phyloP scores from a whole-genome alignment of 2,113 vertebrate species.

The Nipponia nippon region DNA sequence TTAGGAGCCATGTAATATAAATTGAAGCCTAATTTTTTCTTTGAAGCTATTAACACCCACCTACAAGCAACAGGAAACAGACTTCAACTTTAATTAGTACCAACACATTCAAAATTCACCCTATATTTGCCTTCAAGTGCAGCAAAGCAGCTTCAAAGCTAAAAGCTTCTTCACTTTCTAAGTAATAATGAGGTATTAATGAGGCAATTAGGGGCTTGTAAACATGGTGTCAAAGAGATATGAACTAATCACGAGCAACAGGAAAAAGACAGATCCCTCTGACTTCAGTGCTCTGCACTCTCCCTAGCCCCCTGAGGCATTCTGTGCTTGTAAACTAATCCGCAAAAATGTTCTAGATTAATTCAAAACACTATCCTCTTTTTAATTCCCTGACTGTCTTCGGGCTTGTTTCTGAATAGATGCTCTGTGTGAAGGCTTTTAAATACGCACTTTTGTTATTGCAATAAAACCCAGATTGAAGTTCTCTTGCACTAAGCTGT shows the following conservation, averaged over 20 bases:
- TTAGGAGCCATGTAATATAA: background rate
- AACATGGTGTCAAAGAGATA: constrained; percentile 71
- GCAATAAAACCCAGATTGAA: constrained; percentile 61
- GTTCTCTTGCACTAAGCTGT: constrained; percentile 35
- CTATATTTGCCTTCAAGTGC: constrained; percentile 63
- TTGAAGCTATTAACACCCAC: constrained; percentile 65
- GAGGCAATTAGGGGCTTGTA: constrained; percentile 72
- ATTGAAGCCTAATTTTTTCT: constrained; percentile 46
- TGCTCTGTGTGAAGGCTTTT: constrained; percentile 62
- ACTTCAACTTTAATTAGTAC: constrained; percentile 70
- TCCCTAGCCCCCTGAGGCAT: constrained; percentile 48
- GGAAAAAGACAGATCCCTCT: constrained; percentile 66
- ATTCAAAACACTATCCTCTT: constrained; percentile 66
- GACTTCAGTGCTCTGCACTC: constrained; percentile 32
- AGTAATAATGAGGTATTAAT: constrained; percentile 74
- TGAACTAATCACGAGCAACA: constrained; percentile 67
- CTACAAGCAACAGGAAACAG: constrained; percentile 70
- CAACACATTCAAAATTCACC: constrained; percentile 48
- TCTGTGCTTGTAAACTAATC: constrained; percentile 67
- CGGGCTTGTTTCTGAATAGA: constrained; percentile 59
- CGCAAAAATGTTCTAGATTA: constrained; percentile 68
- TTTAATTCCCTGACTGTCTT: constrained; percentile 66
- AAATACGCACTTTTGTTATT: constrained; percentile 56
- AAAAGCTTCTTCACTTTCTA: constrained; percentile 67
- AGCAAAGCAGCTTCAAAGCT: constrained; percentile 65